Evolutionary conservation across 2,113 vertebrate species (phyloP).

Genomic region (Himantopus leucocephalus): DNA sequence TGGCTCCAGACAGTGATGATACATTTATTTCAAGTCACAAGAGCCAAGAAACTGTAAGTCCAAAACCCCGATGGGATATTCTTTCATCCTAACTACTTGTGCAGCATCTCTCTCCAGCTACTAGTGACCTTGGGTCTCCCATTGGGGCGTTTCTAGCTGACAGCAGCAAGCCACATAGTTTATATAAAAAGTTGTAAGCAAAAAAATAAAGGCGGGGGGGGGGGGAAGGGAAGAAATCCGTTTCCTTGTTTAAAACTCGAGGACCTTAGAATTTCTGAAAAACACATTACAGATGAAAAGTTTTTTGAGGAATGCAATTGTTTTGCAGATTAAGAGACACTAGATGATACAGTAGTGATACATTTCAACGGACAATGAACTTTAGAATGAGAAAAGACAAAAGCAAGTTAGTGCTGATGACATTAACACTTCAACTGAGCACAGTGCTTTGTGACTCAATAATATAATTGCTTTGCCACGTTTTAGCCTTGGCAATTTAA

Average conservation of each 20-base stretch:
- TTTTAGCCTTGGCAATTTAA: neutral
- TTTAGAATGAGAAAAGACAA: neutral
- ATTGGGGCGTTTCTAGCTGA: neutral
- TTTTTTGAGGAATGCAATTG: neutral
- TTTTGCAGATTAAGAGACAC: neutral
- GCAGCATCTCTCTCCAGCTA: constrained; percentile 2
- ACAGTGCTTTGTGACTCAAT: neutral
- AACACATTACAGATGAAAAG: neutral
- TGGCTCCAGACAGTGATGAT: constrained; percentile 29
- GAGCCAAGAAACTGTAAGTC: constrained; percentile 16
- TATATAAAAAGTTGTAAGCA: neutral
- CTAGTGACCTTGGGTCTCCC: constrained; percentile 34
- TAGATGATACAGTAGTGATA: neutral
- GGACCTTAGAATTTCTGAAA: neutral
- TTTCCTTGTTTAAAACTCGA: neutral
- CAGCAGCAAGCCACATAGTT: neutral
- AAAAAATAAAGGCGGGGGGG: too few species aligned
- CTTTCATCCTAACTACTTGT: constrained; percentile 53
- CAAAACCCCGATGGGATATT: constrained; percentile 40
- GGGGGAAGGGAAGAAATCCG: neutral
- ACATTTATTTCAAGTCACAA: constrained; percentile 42
- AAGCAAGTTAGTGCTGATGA: neutral
- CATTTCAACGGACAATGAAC: neutral
- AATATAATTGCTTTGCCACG: neutral
- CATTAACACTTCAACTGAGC: neutral